Percentiles rank a stretch among this genome's conserved stretches.
Conservation (phyloP, 2,888 invertebrate genomes). For the Pristionchus japonicus region DNA sequence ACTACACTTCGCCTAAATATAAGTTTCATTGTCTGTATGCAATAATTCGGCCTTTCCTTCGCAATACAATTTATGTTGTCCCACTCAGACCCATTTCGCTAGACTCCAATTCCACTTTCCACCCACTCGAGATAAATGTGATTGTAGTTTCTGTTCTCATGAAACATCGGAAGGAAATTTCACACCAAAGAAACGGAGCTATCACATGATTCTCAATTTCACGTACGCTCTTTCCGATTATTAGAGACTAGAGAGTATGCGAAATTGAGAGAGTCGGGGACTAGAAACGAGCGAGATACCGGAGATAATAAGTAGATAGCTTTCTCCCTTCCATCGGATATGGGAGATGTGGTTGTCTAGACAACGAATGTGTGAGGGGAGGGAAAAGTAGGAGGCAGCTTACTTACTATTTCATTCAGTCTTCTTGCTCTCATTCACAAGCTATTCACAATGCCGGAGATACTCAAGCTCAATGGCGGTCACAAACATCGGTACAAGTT, state of each 20-base stretch:
- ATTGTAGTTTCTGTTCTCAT: not conserved
- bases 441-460: not conserved
- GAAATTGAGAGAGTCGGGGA: not conserved
- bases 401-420: not conserved
- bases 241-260: not conserved
- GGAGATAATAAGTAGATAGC: not conserved
- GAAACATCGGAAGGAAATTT: not conserved
- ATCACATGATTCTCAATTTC: not conserved
- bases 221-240: not conserved
- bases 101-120: not conserved
- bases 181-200: not conserved
- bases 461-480: conserved; percentile 3
- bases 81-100: not conserved
- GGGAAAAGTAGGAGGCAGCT: not conserved
- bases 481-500: conserved; percentile 45
- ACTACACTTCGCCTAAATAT: not conserved
- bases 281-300: not conserved
- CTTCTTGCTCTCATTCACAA: not conserved
- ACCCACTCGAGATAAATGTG: not conserved
- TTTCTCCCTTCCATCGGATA: not conserved
- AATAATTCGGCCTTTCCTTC: not conserved
- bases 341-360: not conserved
- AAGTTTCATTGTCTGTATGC: not conserved
- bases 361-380: not conserved
- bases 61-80: not conserved